A percentile compares a stretch with the other conserved stretches of the same genome.
phyloP scores from a whole-genome alignment of 64 coral and sea anemone genomes.

The Orbicella faveolata region DNA sequence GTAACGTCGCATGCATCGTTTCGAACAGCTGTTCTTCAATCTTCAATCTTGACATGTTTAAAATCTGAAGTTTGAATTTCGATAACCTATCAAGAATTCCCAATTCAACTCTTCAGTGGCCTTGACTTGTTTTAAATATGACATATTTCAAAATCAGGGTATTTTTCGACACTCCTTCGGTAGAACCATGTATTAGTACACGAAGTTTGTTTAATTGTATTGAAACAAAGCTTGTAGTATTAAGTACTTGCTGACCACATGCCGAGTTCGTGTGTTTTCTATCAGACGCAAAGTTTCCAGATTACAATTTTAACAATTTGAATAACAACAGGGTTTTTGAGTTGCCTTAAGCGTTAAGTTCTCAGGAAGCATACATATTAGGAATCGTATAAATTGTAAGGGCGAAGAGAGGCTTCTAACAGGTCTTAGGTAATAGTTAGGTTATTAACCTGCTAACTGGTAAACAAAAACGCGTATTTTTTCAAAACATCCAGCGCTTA shows the following conservation, averaged over 20 bases:
- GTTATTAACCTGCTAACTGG: not conserved
- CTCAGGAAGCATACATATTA: not conserved
- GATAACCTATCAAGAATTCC: not conserved
- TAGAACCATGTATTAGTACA: not conserved
- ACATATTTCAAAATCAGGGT: too few relatives aligned
- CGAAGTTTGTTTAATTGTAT: constrained; percentile 19
- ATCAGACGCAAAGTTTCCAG: not conserved
- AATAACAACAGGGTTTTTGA: not conserved
- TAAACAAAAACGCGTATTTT: not conserved
- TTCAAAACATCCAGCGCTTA: not conserved
- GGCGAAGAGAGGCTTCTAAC: not conserved
- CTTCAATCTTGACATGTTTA: not conserved
- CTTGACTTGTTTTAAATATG: not conserved
- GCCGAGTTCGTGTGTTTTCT: not conserved
- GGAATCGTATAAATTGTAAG: not conserved
- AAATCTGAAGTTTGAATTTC: not conserved
- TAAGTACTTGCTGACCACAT: constrained; percentile 26
- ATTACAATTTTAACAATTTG: constrained; percentile 23
- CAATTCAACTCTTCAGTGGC: not conserved
- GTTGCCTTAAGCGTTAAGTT: not conserved
- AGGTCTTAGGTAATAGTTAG: not conserved
- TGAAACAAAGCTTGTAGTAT: constrained; percentile 2
- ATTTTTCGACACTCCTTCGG: not conserved
- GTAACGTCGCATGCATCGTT: not conserved
- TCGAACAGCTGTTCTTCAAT: constrained; percentile 9